Base-by-base conservation (phyloP, 2,888 invertebrate genomes). In the Amiota mariae region DNA sequence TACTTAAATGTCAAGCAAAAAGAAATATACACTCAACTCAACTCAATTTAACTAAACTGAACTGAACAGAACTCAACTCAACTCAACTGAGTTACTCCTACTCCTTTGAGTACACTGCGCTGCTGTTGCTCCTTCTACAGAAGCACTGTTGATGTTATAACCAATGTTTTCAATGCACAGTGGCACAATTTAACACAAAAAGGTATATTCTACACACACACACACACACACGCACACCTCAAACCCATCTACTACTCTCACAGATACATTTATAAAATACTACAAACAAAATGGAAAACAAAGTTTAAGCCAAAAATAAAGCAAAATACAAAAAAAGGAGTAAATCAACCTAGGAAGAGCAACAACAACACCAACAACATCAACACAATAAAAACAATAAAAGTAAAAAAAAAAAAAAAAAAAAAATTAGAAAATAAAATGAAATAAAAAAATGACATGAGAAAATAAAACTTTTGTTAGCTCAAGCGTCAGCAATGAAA, bases 401-500 rank as follows among this genome's bases (percentile, higher is more conserved):
- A 77, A 73, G 74, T 73, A 80, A 49, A 75, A 82, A 85, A 83
- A 79, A 80, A 77, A 84, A 85, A 83, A 78, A 79, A 77, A 1
- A 2, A 2, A 78, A 81, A 85, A 77, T 79, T n/a, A n/a, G n/a
- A n/a, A n/a, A 1, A 2, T 24, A 78, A 81, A 85, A 77, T 79
- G 75, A 73, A 82, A 80, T 77, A 73, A 63, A 20, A 61, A 73
- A 57, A 71, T 77, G 75, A 57, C 70, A 76, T 77, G 74, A 76
- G 75, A 79, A 80, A 78, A 82, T 77, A 80, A 84, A 81, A 85
- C 84, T 85, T 82, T 84, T 79, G 83, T 77, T 79, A 78, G 64
- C 73, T 73, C 71, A 70, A 73, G 74, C 72, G 77, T 63, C 71
- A 68, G 54, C 66, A 74, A 63, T 51, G 54, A 76, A 63, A 74